A percentile compares a stretch with the other conserved stretches of the same genome.
These are phyloP conservation scores for Empidonax alnorum DNA, from an alignment of 2,113 vertebrate species.

Conservation along the genomic window DNA sequence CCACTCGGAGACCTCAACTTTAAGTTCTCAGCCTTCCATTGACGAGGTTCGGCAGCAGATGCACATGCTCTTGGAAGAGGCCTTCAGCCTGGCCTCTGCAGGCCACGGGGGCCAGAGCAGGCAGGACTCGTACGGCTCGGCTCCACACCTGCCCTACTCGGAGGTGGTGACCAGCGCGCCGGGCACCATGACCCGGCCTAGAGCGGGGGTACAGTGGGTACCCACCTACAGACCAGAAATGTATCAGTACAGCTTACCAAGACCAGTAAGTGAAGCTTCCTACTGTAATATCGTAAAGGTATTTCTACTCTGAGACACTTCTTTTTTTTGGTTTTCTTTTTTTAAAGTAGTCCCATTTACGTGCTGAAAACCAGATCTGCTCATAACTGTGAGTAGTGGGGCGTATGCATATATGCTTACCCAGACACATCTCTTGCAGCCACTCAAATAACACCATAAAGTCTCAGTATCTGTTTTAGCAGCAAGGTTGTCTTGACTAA, in stretches of 20 bases:
- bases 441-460: not conserved
- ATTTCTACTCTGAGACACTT: not conserved
- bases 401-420: not conserved
- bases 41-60: constrained; percentile 98
- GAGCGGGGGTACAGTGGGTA: constrained; percentile 91
- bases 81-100: constrained; percentile 95
- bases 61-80: constrained; percentile 97
- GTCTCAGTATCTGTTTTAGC: not conserved
- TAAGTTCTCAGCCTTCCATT: constrained; percentile 98
- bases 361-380: not conserved
- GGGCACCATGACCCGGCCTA: constrained; percentile 86
- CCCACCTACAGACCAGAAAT: constrained; percentile 91
- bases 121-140: constrained; percentile 84
- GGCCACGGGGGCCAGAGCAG: constrained; percentile 87
- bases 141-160: constrained; percentile 87
- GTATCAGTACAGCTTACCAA: constrained; percentile 94
- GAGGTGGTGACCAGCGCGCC: constrained; percentile 96
- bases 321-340: not conserved
- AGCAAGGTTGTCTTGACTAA: not conserved
- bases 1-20: constrained; percentile 95
- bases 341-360: not conserved
- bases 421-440: not conserved
- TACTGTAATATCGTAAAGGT: not conserved
- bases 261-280: constrained; percentile 83
- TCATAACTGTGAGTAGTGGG: not conserved